These are phyloP conservation scores for Astreopora myriophthalma DNA, from an alignment of 64 coral and sea anemone species.

Conservation along the genomic window DNA sequence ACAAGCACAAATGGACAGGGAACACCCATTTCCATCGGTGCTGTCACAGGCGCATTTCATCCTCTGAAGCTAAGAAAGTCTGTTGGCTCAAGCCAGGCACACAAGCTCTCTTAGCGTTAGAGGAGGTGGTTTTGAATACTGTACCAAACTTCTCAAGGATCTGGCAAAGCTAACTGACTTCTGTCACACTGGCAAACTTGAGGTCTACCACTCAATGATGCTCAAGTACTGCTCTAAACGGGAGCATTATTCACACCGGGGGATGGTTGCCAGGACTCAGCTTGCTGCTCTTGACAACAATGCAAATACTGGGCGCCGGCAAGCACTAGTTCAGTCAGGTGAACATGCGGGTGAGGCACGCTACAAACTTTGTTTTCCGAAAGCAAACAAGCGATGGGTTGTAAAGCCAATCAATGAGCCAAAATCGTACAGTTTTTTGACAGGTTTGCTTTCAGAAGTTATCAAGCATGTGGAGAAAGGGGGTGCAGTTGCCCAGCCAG, in stretches of 20 bases:
- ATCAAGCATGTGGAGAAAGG: background rate
- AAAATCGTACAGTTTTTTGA: background rate
- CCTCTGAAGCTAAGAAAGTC: background rate
- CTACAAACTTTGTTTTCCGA: conserved; percentile 25
- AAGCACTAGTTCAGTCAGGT: conserved; percentile 19
- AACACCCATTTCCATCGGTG: too few species aligned
- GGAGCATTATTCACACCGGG: background rate
- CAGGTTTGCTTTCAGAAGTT: conserved; percentile 8
- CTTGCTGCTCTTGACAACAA: background rate
- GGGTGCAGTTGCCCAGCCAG: background rate
- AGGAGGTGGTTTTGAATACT: background rate
- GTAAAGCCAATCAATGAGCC: conserved; percentile 1
- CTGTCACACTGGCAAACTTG: background rate
- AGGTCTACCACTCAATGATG: background rate
- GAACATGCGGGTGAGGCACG: conserved; percentile 24
- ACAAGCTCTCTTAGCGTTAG: background rate
- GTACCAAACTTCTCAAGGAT: background rate
- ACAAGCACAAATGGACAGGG: too few species aligned
- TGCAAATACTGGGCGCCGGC: background rate
- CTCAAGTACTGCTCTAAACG: background rate
- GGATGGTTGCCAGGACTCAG: background rate
- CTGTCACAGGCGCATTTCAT: too few species aligned
- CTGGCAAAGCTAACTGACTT: background rate
- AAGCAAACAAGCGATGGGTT: conserved; percentile 45
- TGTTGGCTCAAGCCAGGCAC: conserved; percentile 28